Percentiles rank a stretch among this genome's conserved stretches.
Conservation (phyloP, 2,888 invertebrate genomes). For the Busseola fusca region DNA sequence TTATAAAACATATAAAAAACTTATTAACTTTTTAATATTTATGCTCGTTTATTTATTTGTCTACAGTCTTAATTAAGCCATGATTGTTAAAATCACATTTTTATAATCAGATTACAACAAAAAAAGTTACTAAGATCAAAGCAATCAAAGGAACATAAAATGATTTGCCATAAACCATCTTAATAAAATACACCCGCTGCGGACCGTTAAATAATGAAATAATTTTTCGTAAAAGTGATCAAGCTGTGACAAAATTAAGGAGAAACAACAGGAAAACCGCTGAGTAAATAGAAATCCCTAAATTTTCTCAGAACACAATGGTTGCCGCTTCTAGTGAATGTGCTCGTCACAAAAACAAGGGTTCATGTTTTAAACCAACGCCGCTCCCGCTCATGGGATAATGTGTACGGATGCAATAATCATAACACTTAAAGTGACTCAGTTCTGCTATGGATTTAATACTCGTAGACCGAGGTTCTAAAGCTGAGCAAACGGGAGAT, state of each 20-base stretch:
- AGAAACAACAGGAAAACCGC: conserved; percentile 56
- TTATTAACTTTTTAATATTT: background rate
- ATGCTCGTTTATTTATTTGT: background rate
- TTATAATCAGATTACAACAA: conserved; percentile 18
- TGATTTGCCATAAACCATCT: conserved; percentile 39
- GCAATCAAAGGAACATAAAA: conserved; percentile 28
- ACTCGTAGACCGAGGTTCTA: conserved; percentile 7
- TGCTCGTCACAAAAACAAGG: conserved; percentile 49
- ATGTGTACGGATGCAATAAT: conserved; percentile 51
- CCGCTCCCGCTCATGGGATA: conserved; percentile 40
- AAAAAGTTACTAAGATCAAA: conserved; percentile 8
- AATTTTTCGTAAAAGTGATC: conserved; percentile 46
- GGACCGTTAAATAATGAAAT: conserved; percentile 52
- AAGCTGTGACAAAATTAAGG: conserved; percentile 50
- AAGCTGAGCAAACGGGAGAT: conserved; percentile 24
- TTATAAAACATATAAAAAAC: background rate
- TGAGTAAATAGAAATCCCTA: conserved; percentile 54
- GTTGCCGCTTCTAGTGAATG: conserved; percentile 35
- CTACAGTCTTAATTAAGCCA: conserved; percentile 6
- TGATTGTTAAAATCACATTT: conserved; percentile 8
- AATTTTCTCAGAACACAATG: conserved; percentile 52
- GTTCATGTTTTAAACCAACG: conserved; percentile 43
- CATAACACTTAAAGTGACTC: conserved; percentile 53
- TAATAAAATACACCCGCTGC: conserved; percentile 56
- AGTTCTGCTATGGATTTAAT: conserved; percentile 43